Percentiles rank a stretch among this genome's conserved stretches.
Conservation (phyloP, 2,113 vertebrate species). For the Carassius gibelio region DNA sequence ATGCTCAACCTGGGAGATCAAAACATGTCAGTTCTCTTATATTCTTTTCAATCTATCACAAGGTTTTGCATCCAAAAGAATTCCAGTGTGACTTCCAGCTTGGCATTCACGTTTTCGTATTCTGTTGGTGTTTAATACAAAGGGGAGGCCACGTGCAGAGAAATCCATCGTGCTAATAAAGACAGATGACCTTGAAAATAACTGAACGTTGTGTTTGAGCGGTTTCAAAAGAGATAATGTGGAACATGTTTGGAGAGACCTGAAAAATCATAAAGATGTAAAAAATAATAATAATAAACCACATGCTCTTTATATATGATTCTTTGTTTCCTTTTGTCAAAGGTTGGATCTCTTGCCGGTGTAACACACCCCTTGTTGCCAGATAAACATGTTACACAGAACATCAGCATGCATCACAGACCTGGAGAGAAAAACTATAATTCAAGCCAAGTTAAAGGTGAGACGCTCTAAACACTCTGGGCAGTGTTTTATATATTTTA, state of each 20-base stretch:
- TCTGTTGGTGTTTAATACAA: slow-evolving; percentile 12
- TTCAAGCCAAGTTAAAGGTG: slow-evolving; percentile 37
- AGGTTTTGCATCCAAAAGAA: slow-evolving; percentile 13
- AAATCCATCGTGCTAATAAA: slow-evolving; percentile 26
- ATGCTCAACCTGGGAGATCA: slow-evolving; percentile 33
- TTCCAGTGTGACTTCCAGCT: slow-evolving; percentile 11
- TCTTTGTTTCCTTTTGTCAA: slow-evolving; percentile 11
- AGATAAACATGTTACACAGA: slow-evolving; percentile 29
- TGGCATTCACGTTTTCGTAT: not conserved
- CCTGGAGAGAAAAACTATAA: slow-evolving; percentile 25
- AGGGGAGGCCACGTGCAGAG: not conserved
- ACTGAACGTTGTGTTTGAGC: slow-evolving; percentile 11
- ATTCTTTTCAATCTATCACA: slow-evolving; percentile 28
- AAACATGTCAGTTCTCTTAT: slow-evolving; percentile 30
- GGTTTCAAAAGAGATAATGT: slow-evolving; percentile 32
- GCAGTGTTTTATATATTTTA: not conserved
- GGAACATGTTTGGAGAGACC: not conserved
- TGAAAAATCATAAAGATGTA: not conserved
- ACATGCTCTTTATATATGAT: not conserved
- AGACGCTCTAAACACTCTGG: slow-evolving; percentile 7
- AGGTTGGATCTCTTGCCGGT: slow-evolving; percentile 19
- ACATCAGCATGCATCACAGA: not conserved
- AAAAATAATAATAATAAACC: not conserved
- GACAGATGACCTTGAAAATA: slow-evolving; percentile 25
- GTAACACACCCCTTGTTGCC: slow-evolving; percentile 26